Conservation (phyloP, 2,888 invertebrate species). For the Nephrotoma appendiculata region DNA sequence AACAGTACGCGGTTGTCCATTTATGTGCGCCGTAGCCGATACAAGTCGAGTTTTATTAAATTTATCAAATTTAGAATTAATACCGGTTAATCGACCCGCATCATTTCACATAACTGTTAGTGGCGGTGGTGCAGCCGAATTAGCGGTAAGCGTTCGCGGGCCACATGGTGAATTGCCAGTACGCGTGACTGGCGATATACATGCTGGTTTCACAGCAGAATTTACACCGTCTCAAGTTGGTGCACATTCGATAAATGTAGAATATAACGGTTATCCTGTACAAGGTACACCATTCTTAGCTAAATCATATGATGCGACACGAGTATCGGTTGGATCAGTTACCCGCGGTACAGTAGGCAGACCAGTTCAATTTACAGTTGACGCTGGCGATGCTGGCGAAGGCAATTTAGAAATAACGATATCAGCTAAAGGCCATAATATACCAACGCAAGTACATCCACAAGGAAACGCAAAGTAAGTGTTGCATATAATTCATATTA, state of each 20-base stretch:
- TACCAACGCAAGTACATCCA: conserved; percentile 89
- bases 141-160: conserved; percentile 80
- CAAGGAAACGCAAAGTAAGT: conserved; percentile 55
- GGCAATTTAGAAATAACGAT: conserved; percentile 96
- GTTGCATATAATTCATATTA: background rate
- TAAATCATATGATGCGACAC: conserved; percentile 85
- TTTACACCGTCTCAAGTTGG: conserved; percentile 91
- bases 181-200: conserved; percentile 75
- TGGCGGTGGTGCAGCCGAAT: conserved; percentile 57
- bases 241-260: conserved; percentile 77
- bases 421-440: conserved; percentile 80
- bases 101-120: conserved; percentile 66
- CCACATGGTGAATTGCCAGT: conserved; percentile 77
- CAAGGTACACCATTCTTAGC: conserved; percentile 81
- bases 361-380: conserved; percentile 87
- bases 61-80: conserved; percentile 61
- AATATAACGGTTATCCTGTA: conserved; percentile 79
- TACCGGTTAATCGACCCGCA: conserved; percentile 69
- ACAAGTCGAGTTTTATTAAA: conserved; percentile 61
- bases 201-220: conserved; percentile 76
- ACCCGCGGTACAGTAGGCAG: conserved; percentile 75
- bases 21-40: conserved; percentile 71
- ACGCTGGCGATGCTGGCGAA: conserved; percentile 93
- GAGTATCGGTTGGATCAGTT: conserved; percentile 67
- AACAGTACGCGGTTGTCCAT: conserved; percentile 81